A percentile compares a stretch with the other conserved stretches of the same genome.
Evolutionary conservation across 2,113 vertebrate species (phyloP).

Genomic region (Rana temporaria): DNA sequence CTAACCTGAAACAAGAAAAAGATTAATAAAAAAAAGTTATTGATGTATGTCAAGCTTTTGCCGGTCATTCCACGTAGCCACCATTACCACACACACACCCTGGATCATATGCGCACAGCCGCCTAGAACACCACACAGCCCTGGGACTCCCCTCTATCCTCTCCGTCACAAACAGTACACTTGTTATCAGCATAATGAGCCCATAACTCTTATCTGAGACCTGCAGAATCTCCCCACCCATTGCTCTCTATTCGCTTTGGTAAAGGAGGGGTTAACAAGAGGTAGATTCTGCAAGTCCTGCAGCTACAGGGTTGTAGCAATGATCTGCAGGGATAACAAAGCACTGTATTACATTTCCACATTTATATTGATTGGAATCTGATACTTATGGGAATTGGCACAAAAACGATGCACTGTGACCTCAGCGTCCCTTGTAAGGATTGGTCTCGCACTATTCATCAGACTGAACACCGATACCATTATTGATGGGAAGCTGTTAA

Average conservation of each 20-base stretch:
- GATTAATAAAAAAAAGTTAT: no score
- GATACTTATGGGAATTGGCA: neutral
- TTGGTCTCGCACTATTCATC: no score
- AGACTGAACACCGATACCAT: no score
- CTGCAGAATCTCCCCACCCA: constrained; percentile 7
- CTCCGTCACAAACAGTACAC: neutral
- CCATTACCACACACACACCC: neutral
- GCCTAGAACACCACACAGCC: no score
- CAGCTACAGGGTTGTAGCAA: neutral
- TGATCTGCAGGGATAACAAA: neutral
- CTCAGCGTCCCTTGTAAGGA: no score
- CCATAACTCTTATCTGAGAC: neutral
- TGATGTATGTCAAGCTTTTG: no score
- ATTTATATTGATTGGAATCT: neutral
- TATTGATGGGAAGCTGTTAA: no score
- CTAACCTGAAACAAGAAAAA: neutral
- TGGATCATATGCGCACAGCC: neutral
- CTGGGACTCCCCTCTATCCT: neutral
- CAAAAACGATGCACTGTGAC: neutral
- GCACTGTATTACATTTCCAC: neutral
- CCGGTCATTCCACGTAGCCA: neutral
- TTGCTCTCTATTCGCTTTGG: neutral
- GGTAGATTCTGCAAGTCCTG: no score
- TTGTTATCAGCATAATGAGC: neutral
- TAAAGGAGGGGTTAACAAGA: neutral